These are phyloP conservation scores for Tortricodes alternella DNA, from an alignment of 2,888 invertebrate genomes.

Conservation along the genomic window DNA sequence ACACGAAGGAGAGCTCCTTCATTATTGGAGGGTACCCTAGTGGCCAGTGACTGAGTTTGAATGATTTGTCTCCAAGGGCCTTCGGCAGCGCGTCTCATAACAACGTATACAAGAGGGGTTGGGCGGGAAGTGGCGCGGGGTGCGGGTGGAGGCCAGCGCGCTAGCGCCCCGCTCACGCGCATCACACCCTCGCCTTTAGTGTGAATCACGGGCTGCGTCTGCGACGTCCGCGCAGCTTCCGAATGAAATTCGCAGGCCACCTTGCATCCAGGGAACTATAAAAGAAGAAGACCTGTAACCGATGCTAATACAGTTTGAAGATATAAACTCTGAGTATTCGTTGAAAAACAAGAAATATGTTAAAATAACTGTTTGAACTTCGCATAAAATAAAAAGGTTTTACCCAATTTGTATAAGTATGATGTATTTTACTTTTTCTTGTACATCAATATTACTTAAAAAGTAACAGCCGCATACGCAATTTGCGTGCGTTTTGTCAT, in stretches of 20 bases:
- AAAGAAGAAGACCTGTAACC: conserved; percentile 46
- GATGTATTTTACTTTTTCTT: no score
- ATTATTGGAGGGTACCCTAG: conserved; percentile 85
- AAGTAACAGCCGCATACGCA: conserved; percentile 18
- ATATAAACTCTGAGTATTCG: conserved; percentile 9
- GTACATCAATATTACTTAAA: no score
- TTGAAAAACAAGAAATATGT: conserved; percentile 13
- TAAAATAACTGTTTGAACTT: conserved; percentile 13
- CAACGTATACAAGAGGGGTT: conserved; percentile 86
- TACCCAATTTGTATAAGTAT: conserved; percentile 18
- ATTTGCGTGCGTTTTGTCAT: conserved; percentile 16
- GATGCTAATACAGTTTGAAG: neutral
- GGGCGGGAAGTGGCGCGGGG: conserved; percentile 82
- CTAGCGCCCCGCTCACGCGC: conserved; percentile 84
- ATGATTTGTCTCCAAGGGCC: conserved; percentile 86
- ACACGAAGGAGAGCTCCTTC: conserved; percentile 86
- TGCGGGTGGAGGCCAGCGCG: conserved; percentile 85
- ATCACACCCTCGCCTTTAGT: conserved; percentile 87
- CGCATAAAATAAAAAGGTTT: conserved; percentile 22
- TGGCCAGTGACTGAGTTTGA: conserved; percentile 85
- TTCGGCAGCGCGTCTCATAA: conserved; percentile 85
- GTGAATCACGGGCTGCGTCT: conserved; percentile 87
- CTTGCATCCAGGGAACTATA: conserved; percentile 88
- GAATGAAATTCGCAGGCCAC: conserved; percentile 87
- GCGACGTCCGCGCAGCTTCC: conserved; percentile 84